Evolutionary conservation across 1,140 invertebrate genomes (phyloP), one percentile per base, ranked within the genome.

Genomic region (Acromyrmex charruanus): DNA sequence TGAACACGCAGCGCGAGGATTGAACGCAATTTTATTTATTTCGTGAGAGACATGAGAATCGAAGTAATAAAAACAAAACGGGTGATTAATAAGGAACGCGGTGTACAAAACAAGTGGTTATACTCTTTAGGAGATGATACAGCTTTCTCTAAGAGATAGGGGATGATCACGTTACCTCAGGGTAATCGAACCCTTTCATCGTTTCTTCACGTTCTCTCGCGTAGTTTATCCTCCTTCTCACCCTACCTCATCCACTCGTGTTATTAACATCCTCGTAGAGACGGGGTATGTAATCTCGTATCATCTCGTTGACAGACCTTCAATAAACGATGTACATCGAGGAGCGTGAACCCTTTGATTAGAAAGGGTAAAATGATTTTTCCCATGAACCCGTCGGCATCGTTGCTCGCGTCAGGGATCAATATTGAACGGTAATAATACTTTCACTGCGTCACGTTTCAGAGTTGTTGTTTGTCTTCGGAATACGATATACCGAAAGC

Each of bases 101-200:
- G 6, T 53, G 16, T 58, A 66, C 25, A 63, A 69, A 86, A 58
- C 59, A 86, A 89, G 71, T 75, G 28, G 63, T 21, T 85, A 75
- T 39, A 69, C n/a, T 25, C 61, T 89, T 85, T 80, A 39, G 58
- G 16, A 85, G 74, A 53, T n/a, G 85, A 88, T 87, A 87, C 71
- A 90, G 58, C 80, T 92, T 92, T 39, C 49, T 21, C 72, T 49
- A 55, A 80, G 74, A 69, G 90, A 91, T 49, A 28, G 7, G 61
- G 49, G 84, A 89, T 93, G 91, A 94, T 95, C 92, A 85, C 84
- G 89, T 94, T 94, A 93, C 85, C 87, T 88, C 81, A 89, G 87
- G 90, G 91, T 94, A 94, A 94, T 94, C 92, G 93, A 94, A 89
- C 91, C 89, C 87, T 88, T 90, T 66, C 65, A 55, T 63, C 53